Evolutionary conservation across 2,888 invertebrate species (phyloP), one percentile per base, ranked within the genome.

Genomic region (Scaptomyza flava): DNA sequence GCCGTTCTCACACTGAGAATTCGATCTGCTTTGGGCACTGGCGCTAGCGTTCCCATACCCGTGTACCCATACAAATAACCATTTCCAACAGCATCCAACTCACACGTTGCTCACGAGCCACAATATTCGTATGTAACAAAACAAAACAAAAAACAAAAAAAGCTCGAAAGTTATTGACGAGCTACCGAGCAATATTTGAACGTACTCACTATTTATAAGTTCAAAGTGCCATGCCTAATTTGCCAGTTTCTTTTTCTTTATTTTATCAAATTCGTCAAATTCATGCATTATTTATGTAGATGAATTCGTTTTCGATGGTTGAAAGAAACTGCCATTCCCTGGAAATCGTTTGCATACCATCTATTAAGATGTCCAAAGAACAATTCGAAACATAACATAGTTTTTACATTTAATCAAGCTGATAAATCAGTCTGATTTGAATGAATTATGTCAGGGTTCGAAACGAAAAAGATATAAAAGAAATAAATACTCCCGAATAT

Each of bases 201-300:
- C 17, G 17, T 30, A 56, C 43, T 53, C 52, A 58, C 48, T 61
- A 61, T 57, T 54, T 79, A 36, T 52, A 45, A 77, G 81, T 81
- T 81, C 81, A 81, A 81, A 86, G 81, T 80, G 77, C 78, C 81
- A 80, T 42, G 68, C 65, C 70, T 77, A 81, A 81, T 72, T 81
- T 76, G 64, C 42, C 65, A 51, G 54, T 17, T 38, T 38, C 33
- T 36, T 38, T 38, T 2, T 14, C 3, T 14, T 41, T 41, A 4
- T 48, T 54, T 68, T 61, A 62, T 54, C 79, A 65, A 68, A 68
- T 75, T 63, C 59, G 72, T 76, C 79, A 62, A 85, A 79, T 77
- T 79, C 54, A 65, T 63, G 61, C 65, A 51, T 71, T 30, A 30
- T 17, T 17, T 48, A 30, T 46, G 33, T 34, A 50, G 20, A 34